Evolutionary conservation across 2,888 invertebrate species (phyloP), one percentile per base, ranked within the genome.

Genomic region (Meiosimyza decipiens): DNA sequence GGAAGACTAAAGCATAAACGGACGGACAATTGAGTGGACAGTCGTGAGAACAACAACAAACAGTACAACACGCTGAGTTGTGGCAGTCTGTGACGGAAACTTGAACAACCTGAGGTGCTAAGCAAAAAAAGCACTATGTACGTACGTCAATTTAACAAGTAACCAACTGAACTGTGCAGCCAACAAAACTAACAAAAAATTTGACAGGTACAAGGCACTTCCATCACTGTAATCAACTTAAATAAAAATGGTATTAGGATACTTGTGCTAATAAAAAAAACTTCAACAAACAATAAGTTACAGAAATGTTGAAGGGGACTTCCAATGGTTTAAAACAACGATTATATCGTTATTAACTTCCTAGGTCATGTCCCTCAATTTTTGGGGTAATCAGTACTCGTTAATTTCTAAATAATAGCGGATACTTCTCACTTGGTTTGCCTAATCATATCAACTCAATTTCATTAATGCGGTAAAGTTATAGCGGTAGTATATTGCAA

Each of bases 161-260:
- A 40, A 40, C 40, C 40, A 40, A 40, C 40, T 22, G n/a, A 28
- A 54, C 54, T 3, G 47, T 71, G 68, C 68, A 66, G 49, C 71
- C 28, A 73, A 72, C 60, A 63, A 71, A 62, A 22, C 67, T 73
- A 71, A 72, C 75, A 75, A 68, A 71, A 59, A 72, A 64, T 75
- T 78, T 83, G 81, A 82, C 81, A 82, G 82, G 78, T 76, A 83
- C 81, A 82, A 82, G 80, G 83, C 82, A 81, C 80, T 79, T 79
- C 81, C 82, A 82, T 81, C 83, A 81, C 78, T 77, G 82, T 81
- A 82, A 83, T 82, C 83, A 83, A 81, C 82, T 79, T 77, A 74
- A 77, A 79, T 79, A 79, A 77, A 78, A 76, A 79, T 67, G 73
- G 72, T 75, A 73, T 71, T 67, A 69, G 67, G 77, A 62, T 71